Conservation (phyloP, 2,797 vertebrate species). For the Masticophis lateralis region DNA sequence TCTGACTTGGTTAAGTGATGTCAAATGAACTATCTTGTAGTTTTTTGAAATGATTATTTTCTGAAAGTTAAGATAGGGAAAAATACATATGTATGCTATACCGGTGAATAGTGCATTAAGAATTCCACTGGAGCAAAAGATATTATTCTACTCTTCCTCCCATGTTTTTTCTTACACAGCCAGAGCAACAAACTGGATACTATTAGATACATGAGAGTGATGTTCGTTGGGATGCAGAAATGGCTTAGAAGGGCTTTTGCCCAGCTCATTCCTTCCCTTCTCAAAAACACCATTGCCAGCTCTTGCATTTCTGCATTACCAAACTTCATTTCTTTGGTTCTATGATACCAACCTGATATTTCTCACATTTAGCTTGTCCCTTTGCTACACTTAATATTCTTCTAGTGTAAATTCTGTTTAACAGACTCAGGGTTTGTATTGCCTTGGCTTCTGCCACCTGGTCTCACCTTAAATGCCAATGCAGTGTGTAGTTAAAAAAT, state of each 20-base stretch:
- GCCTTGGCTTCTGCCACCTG: neutral
- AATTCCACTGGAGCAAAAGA: neutral
- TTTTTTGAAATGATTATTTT: neutral
- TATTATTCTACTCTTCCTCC: neutral
- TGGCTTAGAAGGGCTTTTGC: neutral
- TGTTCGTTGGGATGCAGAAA: neutral
- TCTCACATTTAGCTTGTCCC: neutral
- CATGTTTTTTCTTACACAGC: neutral
- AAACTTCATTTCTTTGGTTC: neutral
- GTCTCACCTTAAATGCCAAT: neutral
- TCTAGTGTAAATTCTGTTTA: neutral
- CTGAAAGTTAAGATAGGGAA: neutral
- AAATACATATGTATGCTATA: neutral
- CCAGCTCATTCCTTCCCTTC: neutral
- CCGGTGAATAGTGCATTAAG: neutral
- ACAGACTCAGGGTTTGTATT: neutral
- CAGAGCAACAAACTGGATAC: neutral
- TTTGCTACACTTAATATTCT: neutral
- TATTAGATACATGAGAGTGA: neutral
- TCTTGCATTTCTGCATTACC: neutral
- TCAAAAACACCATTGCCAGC: neutral
- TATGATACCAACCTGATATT: neutral
- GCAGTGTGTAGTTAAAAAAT: neutral
- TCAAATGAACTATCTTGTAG: neutral
- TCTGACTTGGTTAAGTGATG: neutral